These are phyloP conservation scores for Tauraco hartlaubi DNA, from an alignment of 2,797 vertebrate genomes.

Conservation along the genomic window DNA sequence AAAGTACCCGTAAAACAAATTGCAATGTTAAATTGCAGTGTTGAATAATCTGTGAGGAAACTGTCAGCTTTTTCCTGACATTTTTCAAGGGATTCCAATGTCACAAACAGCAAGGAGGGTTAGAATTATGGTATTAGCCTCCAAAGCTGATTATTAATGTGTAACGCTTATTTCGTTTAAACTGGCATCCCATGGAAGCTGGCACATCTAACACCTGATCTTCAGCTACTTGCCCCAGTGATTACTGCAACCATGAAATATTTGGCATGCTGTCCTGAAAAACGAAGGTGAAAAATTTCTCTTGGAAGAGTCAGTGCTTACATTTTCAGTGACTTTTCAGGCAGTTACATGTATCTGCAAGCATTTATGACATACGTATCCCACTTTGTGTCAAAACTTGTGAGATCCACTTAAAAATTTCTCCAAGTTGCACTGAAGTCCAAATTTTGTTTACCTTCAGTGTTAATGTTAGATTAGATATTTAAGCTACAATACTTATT, in stretches of 20 bases:
- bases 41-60: conserved; percentile 22
- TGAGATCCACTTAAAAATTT: conserved; percentile 2
- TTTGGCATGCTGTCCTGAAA: conserved; percentile 19
- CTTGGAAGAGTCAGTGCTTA: conserved; percentile 7
- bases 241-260: neutral
- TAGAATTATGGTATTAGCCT: conserved; percentile 50
- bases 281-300: conserved; percentile 1
- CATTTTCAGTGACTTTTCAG: conserved; percentile 28
- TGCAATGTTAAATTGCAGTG: neutral
- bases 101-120: neutral
- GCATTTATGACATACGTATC: conserved; percentile 8
- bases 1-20: conserved; percentile 8
- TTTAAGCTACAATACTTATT: conserved; percentile 19
- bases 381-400: conserved; percentile 43
- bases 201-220: conserved; percentile 36
- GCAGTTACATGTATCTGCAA: neutral
- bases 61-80: neutral
- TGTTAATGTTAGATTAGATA: neutral
- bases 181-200: conserved; percentile 20
- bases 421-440: neutral
- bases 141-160: conserved; percentile 55
- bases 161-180: conserved; percentile 24
- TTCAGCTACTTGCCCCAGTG: neutral
- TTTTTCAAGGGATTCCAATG: conserved; percentile 38
- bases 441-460: neutral